phyloP scores from a whole-genome alignment of 2,797 vertebrate genomes.

The Ficedula albicollis region DNA sequence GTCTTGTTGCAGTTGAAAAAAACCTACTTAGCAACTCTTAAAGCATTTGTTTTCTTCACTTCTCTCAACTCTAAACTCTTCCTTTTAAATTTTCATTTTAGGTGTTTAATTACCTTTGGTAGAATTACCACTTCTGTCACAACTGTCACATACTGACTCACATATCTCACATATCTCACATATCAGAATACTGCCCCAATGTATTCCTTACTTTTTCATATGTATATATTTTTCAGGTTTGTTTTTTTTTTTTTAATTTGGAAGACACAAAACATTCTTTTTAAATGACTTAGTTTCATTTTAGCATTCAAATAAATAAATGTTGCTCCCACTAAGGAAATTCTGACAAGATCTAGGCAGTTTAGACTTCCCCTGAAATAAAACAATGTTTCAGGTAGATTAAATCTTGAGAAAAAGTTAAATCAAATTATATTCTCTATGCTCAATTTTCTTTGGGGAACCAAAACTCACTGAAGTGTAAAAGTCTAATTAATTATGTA shows the following conservation, averaged over 20 bases:
- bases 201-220: neutral
- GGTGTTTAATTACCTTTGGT: neutral
- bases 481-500: constrained; percentile 83
- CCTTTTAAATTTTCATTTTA: neutral
- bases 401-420: constrained; percentile 79
- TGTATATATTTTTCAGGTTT: neutral
- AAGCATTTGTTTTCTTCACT: neutral
- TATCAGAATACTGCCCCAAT: neutral
- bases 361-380: constrained; percentile 68
- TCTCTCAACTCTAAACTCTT: neutral
- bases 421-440: constrained; percentile 79
- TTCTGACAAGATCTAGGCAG: constrained; percentile 40
- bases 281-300: neutral
- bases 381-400: constrained; percentile 76
- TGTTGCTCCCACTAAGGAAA: constrained; percentile 1
- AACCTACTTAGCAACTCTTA: neutral
- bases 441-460: constrained; percentile 78
- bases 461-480: constrained; percentile 74
- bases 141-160: neutral
- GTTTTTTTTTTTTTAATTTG: neutral
- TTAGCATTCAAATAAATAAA: constrained; percentile 4
- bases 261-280: neutral
- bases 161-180: neutral
- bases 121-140: neutral
- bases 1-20: neutral